phyloP scores from a whole-genome alignment of 2,797 vertebrate genomes.

The Sternotherus odoratus region DNA sequence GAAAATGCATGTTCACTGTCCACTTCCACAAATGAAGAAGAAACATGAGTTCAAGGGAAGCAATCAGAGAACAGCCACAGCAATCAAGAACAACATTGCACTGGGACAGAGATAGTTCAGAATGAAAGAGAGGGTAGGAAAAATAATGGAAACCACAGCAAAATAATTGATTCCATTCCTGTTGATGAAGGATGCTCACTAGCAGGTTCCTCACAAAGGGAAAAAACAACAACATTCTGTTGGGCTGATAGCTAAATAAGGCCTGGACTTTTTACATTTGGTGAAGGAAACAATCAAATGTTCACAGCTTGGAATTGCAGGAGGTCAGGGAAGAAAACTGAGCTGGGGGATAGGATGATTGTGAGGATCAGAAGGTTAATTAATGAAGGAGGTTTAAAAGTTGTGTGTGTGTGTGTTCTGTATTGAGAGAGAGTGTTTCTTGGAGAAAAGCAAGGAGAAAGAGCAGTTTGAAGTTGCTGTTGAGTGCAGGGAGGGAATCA shows the following conservation, averaged over 20 bases:
- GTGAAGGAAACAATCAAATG: not conserved
- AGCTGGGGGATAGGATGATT: not conserved
- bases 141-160: not conserved
- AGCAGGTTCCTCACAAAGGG: rapidly evolving
- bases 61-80: not conserved
- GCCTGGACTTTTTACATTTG: not conserved
- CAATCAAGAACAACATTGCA: not conserved
- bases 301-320: not conserved
- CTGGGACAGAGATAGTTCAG: not conserved
- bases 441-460: not conserved
- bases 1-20: not conserved
- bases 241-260: not conserved
- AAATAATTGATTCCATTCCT: not conserved
- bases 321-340: not conserved
- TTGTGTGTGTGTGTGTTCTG: not conserved
- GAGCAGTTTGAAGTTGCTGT: not conserved
- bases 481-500: not conserved
- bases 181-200: not conserved
- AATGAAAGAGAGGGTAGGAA: not conserved
- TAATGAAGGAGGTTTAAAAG: not conserved
- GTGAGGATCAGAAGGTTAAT: not conserved
- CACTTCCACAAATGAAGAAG: not conserved
- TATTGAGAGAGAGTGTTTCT: too few relatives aligned
- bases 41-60: rapidly evolving
- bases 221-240: not conserved